Percentiles rank a stretch among this genome's conserved stretches.
These are phyloP conservation scores for Pteropus alecto DNA, from an alignment of 2,113 vertebrate genomes.

Conservation along the genomic window DNA sequence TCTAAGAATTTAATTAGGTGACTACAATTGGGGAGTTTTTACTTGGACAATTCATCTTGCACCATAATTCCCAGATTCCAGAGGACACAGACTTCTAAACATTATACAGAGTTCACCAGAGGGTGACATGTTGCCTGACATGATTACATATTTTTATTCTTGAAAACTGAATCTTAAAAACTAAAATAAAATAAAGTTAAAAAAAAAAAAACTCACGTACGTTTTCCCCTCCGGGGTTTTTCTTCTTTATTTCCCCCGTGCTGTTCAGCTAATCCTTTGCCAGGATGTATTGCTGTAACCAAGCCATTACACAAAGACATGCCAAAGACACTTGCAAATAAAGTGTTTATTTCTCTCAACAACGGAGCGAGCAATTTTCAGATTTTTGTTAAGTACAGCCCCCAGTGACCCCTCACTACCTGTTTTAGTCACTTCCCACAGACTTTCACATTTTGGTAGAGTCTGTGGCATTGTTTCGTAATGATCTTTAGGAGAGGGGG, in stretches of 20 bases:
- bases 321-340: constrained; percentile 57
- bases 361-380: constrained; percentile 24
- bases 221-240: constrained; percentile 44
- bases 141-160: not conserved
- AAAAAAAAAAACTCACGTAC: not conserved
- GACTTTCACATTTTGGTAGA: not conserved
- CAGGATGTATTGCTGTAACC: constrained; percentile 55
- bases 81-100: not conserved
- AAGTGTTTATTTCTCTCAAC: constrained; percentile 52
- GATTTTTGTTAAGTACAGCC: not conserved
- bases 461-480: not conserved
- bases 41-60: constrained; percentile 54
- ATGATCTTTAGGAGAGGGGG: not conserved
- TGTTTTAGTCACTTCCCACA: constrained; percentile 10
- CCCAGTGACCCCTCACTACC: not conserved
- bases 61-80: not conserved
- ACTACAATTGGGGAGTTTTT: constrained; percentile 27
- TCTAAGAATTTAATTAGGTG: constrained; percentile 67
- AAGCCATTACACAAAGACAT: constrained; percentile 42
- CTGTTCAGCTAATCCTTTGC: constrained; percentile 58
- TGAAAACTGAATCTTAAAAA: constrained; percentile 17
- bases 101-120: not conserved
- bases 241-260: constrained; percentile 45
- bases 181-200: constrained; percentile 17
- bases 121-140: not conserved